Conservation (phyloP, 2,113 vertebrate species). For the Barnardius zonarius region DNA sequence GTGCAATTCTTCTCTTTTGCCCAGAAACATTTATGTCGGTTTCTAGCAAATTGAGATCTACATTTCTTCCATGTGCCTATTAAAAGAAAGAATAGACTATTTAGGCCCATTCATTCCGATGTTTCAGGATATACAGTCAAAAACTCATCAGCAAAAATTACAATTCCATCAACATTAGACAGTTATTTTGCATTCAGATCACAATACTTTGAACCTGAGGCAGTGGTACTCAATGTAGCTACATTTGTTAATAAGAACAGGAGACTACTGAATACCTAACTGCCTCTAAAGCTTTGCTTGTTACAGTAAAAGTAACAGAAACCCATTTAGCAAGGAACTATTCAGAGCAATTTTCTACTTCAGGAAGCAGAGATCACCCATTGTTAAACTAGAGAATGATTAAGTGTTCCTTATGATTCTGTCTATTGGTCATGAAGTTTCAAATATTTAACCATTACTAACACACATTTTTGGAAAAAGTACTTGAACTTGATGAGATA, state of each 20-base stretch:
- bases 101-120: background rate
- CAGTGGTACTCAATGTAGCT: background rate
- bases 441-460: background rate
- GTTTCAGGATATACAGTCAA: background rate
- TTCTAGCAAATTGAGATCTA: background rate
- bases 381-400: background rate
- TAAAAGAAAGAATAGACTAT: background rate
- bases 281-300: background rate
- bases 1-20: conserved; percentile 73
- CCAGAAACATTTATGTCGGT: background rate
- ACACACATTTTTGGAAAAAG: background rate
- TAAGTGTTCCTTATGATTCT: background rate
- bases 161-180: background rate
- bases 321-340: background rate
- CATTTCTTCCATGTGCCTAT: background rate
- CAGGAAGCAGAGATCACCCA: background rate
- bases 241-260: background rate
- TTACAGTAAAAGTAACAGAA: background rate
- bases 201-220: background rate
- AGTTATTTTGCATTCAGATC: background rate
- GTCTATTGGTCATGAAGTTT: background rate
- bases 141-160: background rate
- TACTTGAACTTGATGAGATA: background rate
- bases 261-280: background rate
- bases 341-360: background rate